These are phyloP conservation scores for Budorcas taxicolor DNA, from an alignment of 2,113 vertebrate species.

Conservation along the genomic window DNA sequence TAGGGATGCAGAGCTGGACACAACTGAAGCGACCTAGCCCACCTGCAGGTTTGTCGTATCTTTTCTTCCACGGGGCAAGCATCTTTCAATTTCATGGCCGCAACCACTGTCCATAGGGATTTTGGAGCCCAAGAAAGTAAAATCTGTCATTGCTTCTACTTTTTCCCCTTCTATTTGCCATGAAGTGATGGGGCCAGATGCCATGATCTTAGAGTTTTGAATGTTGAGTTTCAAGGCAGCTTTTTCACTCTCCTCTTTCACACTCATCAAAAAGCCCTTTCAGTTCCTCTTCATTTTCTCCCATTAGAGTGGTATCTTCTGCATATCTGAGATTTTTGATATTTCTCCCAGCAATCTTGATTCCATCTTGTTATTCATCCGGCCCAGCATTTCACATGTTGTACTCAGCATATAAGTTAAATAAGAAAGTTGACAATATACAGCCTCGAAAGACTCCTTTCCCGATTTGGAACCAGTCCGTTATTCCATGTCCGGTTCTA, in stretches of 20 bases:
- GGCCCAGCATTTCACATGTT: accelerated
- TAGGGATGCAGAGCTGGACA: accelerated
- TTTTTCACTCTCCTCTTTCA: neutral
- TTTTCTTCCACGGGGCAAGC: accelerated
- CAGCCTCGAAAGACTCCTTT: neutral
- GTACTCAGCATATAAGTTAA: neutral
- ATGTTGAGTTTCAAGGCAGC: neutral
- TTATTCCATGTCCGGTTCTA: neutral
- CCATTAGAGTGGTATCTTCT: neutral
- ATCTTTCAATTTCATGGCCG: neutral
- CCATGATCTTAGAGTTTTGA: neutral
- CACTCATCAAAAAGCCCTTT: neutral
- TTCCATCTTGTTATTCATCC: neutral
- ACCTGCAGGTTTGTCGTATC: neutral
- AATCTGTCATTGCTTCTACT: neutral
- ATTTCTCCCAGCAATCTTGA: neutral
- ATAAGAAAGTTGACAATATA: neutral
- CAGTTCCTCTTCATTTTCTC: neutral
- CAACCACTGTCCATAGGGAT: neutral
- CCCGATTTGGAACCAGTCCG: accelerated
- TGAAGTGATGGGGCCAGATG: neutral
- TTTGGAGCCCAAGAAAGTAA: neutral
- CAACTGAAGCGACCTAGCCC: accelerated
- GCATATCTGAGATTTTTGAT: accelerated
- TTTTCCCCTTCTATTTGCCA: neutral